phyloP scores from a whole-genome alignment of 2,888 invertebrate genomes.

The Cenopis cana region DNA sequence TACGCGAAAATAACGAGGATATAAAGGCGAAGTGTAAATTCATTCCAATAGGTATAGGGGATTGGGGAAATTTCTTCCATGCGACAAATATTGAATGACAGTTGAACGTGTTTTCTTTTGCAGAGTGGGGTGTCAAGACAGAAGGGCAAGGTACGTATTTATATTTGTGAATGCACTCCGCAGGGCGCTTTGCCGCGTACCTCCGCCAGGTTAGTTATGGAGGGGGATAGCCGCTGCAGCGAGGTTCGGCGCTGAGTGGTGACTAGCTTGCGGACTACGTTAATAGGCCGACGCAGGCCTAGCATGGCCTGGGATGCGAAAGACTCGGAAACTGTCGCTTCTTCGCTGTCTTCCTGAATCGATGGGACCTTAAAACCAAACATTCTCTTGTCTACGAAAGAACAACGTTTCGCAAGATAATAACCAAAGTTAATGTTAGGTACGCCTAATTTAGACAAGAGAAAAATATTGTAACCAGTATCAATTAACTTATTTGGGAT shows the following conservation, averaged over 20 bases:
- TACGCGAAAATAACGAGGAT: neutral
- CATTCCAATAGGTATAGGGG: neutral
- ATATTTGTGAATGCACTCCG: conserved; percentile 69
- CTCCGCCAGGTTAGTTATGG: conserved; percentile 82
- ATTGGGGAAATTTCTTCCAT: neutral
- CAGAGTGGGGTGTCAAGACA: conserved; percentile 10
- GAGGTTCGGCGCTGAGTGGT: conserved; percentile 79
- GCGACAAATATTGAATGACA: neutral
- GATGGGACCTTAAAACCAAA: conserved; percentile 77
- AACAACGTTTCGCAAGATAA: conserved; percentile 9
- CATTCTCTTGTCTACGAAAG: conserved; percentile 51
- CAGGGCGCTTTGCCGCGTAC: conserved; percentile 68
- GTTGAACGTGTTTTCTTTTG: conserved; percentile 1
- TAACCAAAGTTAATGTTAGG: conserved; percentile 21
- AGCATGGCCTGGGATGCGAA: conserved; percentile 73
- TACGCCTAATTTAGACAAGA: neutral
- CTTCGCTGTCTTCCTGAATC: conserved; percentile 74
- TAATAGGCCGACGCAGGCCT: conserved; percentile 76
- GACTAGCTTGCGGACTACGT: conserved; percentile 82
- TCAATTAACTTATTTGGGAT: neutral
- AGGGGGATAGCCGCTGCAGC: conserved; percentile 79
- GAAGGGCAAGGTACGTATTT: conserved; percentile 1
- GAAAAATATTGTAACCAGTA: conserved; percentile 4
- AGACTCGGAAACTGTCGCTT: conserved; percentile 65
- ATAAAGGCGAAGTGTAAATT: neutral